Evolutionary conservation across 2,797 vertebrate species (phyloP).

Genomic region (Pogoniulus pusillus): DNA sequence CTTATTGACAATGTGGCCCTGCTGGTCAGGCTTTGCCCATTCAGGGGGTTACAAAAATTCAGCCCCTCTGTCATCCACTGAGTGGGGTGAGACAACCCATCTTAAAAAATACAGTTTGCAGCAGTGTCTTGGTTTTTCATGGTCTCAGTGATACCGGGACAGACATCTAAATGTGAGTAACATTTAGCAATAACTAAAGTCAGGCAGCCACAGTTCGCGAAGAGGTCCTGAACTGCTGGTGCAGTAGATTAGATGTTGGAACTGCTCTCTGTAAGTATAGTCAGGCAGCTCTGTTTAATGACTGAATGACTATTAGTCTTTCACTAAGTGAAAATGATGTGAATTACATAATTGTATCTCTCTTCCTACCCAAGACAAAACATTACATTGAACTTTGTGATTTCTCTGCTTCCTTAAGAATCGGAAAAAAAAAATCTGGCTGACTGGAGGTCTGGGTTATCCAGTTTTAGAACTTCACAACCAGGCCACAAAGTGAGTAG

Average conservation of each 20-base stretch:
- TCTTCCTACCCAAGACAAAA: background rate
- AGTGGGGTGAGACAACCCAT: no score
- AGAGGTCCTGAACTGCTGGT: background rate
- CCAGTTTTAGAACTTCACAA: background rate
- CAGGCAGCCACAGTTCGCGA: background rate
- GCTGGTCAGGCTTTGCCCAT: no score
- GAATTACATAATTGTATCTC: background rate
- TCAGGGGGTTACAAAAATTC: no score
- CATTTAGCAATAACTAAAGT: background rate
- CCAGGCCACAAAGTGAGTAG: background rate
- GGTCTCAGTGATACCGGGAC: accelerated
- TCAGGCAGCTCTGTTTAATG: background rate
- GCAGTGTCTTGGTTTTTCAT: background rate
- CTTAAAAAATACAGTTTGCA: background rate
- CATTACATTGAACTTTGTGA: background rate
- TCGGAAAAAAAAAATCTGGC: background rate
- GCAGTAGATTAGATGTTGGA: background rate
- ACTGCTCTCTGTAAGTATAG: background rate
- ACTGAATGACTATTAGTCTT: background rate
- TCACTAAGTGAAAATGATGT: background rate
- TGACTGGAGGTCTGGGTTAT: background rate
- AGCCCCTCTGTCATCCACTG: no score
- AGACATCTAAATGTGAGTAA: background rate
- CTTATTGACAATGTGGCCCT: no score
- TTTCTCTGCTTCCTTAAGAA: background rate